Conservation (phyloP, 2,797 vertebrate genomes). For the Phoeniculus purpureus region DNA sequence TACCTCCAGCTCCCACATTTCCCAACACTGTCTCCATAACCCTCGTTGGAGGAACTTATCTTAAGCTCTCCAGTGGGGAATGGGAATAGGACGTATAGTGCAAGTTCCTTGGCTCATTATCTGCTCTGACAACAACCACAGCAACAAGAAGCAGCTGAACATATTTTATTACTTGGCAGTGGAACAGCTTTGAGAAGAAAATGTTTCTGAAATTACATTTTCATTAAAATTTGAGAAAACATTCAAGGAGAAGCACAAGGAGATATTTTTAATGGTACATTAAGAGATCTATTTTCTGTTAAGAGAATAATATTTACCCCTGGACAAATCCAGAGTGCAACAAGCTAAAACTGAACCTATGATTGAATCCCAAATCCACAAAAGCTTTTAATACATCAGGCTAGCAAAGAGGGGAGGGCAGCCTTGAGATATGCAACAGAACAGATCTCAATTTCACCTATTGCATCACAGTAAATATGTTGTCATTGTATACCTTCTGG, state of each 20-base stretch:
- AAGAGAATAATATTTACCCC: neutral
- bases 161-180: conserved; percentile 40
- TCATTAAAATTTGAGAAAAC: conserved; percentile 31
- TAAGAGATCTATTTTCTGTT: neutral
- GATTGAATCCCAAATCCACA: neutral
- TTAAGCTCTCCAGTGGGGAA: conserved; percentile 38
- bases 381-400: neutral
- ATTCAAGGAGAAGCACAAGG: neutral
- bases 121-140: neutral
- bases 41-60: conserved; percentile 51
- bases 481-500: neutral
- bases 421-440: neutral
- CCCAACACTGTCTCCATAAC: conserved; percentile 21
- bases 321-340: neutral
- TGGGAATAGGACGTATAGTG: conserved; percentile 63
- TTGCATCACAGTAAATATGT: neutral
- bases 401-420: neutral
- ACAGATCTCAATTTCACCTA: neutral
- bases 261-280: neutral
- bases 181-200: neutral
- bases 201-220: conserved; percentile 33
- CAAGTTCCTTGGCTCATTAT: conserved; percentile 50
- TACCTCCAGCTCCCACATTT: conserved; percentile 46
- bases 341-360: neutral
- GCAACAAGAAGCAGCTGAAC: conserved; percentile 42